phyloP scores from a whole-genome alignment of 1,140 invertebrate species.

The Laupala kohalensis region DNA sequence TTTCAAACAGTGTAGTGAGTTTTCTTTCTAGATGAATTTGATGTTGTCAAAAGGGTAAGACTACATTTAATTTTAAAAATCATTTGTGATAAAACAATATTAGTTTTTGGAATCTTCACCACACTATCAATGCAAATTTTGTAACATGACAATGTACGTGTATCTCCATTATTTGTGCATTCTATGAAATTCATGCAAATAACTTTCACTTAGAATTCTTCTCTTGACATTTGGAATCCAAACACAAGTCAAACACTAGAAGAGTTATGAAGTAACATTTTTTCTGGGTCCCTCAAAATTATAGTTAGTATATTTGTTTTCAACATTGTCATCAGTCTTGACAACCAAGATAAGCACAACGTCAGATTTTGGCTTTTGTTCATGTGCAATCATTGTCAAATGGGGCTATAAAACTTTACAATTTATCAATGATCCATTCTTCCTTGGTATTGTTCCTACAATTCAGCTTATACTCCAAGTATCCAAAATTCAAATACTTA shows the following conservation, averaged over 20 bases:
- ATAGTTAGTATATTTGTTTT: not conserved
- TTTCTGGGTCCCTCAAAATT: not conserved
- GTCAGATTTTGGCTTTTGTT: not conserved
- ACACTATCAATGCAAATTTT: not conserved
- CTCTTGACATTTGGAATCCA: not conserved
- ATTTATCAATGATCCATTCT: not conserved
- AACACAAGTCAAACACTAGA: not conserved
- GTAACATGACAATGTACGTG: too few species aligned
- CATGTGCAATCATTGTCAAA: not conserved
- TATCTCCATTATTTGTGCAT: too few species aligned
- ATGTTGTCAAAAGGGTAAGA: not conserved
- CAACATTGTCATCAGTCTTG: not conserved
- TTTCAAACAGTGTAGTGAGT: not conserved
- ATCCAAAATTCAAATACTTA: too few species aligned
- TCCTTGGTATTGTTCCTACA: not conserved
- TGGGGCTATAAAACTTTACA: not conserved
- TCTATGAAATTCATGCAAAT: not conserved
- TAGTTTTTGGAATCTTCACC: not conserved
- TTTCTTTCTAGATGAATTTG: not conserved
- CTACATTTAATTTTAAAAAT: not conserved
- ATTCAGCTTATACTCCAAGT: not conserved
- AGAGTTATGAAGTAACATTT: not conserved
- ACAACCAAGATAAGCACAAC: not conserved
- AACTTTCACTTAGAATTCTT: not conserved
- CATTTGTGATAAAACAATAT: not conserved